A percentile compares a stretch with the other conserved stretches of the same genome.
Evolutionary conservation across 2,113 vertebrate species (phyloP).

Genomic region (Ellobius talpinus): DNA sequence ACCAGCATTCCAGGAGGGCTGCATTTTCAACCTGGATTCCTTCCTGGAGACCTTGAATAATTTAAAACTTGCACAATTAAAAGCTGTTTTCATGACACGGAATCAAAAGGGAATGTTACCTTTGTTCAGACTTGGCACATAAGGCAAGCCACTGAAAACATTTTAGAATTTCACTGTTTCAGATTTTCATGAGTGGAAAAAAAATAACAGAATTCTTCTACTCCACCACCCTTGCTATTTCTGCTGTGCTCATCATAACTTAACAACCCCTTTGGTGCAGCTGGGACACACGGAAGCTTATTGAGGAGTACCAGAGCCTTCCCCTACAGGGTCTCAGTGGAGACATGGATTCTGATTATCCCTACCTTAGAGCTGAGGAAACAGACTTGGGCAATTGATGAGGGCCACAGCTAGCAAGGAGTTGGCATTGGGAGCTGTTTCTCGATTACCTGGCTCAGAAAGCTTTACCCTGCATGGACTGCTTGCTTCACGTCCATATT

Average conservation of each 20-base stretch:
- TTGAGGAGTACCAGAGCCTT: neutral
- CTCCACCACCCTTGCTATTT: neutral
- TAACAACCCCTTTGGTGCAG: neutral
- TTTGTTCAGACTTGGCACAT: neutral
- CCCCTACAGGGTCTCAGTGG: neutral
- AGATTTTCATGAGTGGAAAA: neutral
- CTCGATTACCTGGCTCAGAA: neutral
- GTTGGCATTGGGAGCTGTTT: neutral
- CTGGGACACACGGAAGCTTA: neutral
- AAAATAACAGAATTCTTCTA: neutral
- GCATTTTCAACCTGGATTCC: neutral
- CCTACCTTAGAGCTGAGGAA: neutral
- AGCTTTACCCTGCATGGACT: neutral
- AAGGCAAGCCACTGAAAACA: neutral
- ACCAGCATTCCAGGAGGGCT: neutral
- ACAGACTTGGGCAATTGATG: neutral
- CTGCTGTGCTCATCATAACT: neutral
- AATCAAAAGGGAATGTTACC: neutral
- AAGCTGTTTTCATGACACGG: neutral
- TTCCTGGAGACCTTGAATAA: neutral
- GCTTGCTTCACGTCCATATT: neutral
- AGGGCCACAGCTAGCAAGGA: neutral
- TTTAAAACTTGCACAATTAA: neutral
- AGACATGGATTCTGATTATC: neutral
- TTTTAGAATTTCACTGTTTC: slow-evolving; percentile 13